phyloP scores from a whole-genome alignment of 1,140 invertebrate species.

The Psix sp. region DNA sequence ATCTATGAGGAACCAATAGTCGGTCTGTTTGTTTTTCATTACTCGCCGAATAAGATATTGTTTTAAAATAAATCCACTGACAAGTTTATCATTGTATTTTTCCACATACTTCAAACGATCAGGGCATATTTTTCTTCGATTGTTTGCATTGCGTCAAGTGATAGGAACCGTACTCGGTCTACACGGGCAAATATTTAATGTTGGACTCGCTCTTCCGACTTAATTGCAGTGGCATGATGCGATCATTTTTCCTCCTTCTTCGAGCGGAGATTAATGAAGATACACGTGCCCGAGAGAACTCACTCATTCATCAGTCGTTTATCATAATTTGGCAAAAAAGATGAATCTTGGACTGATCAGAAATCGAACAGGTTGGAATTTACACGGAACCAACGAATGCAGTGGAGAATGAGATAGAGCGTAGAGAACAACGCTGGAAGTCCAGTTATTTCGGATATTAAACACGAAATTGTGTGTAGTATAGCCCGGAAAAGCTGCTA shows the following conservation, averaged over 20 bases:
- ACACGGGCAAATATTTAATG: neutral
- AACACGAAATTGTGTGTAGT: constrained; percentile 72
- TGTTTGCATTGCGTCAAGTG: constrained; percentile 16
- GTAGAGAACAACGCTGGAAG: constrained; percentile 62
- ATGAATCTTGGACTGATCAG: constrained; percentile 25
- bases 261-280: too few species aligned
- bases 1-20: constrained; percentile 6
- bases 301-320: too few species aligned
- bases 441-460: constrained; percentile 74
- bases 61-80: constrained; percentile 19
- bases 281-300: too few species aligned
- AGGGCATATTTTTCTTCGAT: constrained; percentile 13
- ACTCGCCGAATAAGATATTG: constrained; percentile 34
- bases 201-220: neutral
- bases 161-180: constrained; percentile 2
- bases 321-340: too few species aligned
- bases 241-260: too few species aligned
- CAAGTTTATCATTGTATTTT: constrained; percentile 16
- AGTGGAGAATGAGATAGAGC: constrained; percentile 44
- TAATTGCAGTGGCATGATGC: neutral
- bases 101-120: constrained; percentile 12
- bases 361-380: constrained; percentile 55
- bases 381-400: constrained; percentile 43
- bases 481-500: constrained; percentile 67
- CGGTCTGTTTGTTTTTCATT: constrained; percentile 46